Evolutionary conservation across 2,888 invertebrate species (phyloP), one percentile per base, ranked within the genome.

Genomic region (Biston betularia): DNA sequence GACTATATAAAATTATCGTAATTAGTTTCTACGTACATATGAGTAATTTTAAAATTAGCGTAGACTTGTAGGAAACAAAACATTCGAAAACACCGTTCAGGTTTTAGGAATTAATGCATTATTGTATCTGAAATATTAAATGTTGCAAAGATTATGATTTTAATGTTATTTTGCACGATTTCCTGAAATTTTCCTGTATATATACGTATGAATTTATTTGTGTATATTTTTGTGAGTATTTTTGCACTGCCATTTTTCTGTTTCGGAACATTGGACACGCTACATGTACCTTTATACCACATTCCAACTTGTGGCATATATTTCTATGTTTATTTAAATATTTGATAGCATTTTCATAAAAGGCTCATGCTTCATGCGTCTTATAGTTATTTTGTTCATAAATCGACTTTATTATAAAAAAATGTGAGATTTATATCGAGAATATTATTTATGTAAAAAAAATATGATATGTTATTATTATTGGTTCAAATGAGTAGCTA

Each of bases 281-380:
- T 81, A 82, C 80, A 75, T 68, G 84, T 82, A 85, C 83, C 84
- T 45, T 45, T 4, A 46, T n/a, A 68, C 84, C 85, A 80, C 88
- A 88, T 89, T 88, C 89, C 89, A 80, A 74, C 81, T 59, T 68
- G 80, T 80, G 83, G 77, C 24, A n/a, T 48, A 55, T 71, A 71
- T 75, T 63, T 6, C 9, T 61, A 46, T 14, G 56, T 50, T 62
- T 64, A 58, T 57, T 58, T 59, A 53, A 46, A 42, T 46, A 48
- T 58, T 62, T 53, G 12, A 45, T 55, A 42, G 42, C 58, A 61
- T 67, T 61, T 61, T 57, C 7, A 1, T 49, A 10, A 33, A 24
- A 49, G 6, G 38, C 38, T 9, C 38, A 38, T 38, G 9, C 38
- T 38, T 38, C 38, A 9, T 38, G 38, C 38, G 38, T 6, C 38